Conservation (phyloP, 2,888 invertebrate species). For the Scelioninae gen. 1 region DNA sequence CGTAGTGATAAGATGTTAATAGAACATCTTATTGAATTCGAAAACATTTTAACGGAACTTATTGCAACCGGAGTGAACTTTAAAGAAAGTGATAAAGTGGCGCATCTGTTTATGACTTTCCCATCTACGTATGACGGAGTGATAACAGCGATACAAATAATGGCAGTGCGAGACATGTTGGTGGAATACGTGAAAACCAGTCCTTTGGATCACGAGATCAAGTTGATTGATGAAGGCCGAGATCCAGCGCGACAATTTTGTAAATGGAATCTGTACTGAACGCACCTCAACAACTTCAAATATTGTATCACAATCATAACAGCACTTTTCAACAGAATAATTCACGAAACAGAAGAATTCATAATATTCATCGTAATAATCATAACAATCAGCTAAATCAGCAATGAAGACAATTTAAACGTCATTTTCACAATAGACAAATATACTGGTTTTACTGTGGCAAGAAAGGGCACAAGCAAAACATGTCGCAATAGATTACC, state of each 20-base stretch:
- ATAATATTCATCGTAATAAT: no score
- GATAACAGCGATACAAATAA: background rate
- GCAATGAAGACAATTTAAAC: no score
- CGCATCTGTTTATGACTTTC: background rate
- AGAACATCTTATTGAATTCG: no score
- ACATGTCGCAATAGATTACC: slow-evolving; percentile 75
- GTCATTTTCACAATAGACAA: slow-evolving; percentile 17
- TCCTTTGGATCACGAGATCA: background rate
- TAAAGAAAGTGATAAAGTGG: background rate
- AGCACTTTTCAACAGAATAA: no score
- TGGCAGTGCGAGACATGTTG: background rate
- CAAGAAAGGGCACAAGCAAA: slow-evolving; percentile 75
- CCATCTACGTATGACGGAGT: background rate
- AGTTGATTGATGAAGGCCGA: background rate
- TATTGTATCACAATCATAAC: no score
- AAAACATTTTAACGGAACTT: no score
- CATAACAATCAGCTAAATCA: no score
- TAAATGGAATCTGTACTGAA: no score
- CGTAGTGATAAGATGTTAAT: no score
- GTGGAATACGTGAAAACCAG: background rate
- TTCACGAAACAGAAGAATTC: no score
- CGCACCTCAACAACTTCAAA: no score
- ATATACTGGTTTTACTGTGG: slow-evolving; percentile 76
- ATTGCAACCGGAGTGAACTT: no score
- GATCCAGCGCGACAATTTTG: background rate